A percentile compares a stretch with the other conserved stretches of the same genome.
These are phyloP conservation scores for Dicaeum eximium DNA, from an alignment of 2,113 vertebrate species.

Conservation along the genomic window DNA sequence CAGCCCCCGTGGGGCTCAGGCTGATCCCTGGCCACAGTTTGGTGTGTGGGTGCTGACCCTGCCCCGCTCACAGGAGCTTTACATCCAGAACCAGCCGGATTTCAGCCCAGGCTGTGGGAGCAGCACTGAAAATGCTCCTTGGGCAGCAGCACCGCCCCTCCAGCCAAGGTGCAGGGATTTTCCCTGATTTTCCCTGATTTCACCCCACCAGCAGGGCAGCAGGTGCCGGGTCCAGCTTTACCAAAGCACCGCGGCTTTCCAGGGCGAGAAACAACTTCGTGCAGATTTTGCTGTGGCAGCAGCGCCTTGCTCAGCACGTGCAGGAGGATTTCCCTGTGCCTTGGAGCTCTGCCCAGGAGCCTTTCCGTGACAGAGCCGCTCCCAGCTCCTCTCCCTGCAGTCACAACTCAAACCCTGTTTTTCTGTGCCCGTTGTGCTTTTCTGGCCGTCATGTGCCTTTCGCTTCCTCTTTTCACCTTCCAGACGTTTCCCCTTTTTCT, in stretches of 20 bases:
- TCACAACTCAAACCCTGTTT: background rate
- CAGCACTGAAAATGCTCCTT: accelerated
- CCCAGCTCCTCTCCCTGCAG: background rate
- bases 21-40: accelerated
- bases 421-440: background rate
- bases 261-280: accelerated
- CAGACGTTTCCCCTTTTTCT: slow-evolving; percentile 65
- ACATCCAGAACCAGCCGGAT: accelerated
- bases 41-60: background rate
- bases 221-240: accelerated
- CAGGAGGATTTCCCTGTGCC: background rate
- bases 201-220: accelerated
- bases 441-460: slow-evolving; percentile 13
- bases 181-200: too few relatives aligned
- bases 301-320: background rate
- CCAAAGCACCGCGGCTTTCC: accelerated
- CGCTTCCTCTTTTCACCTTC: slow-evolving; percentile 37
- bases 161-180: accelerated
- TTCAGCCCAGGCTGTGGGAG: background rate
- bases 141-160: accelerated
- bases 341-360: background rate
- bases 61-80: accelerated
- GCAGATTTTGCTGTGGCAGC: background rate
- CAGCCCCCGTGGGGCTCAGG: background rate
- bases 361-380: slow-evolving; percentile 22